phyloP scores from a whole-genome alignment of 64 coral and sea anemone genomes.

The Actinia tenebrosa region DNA sequence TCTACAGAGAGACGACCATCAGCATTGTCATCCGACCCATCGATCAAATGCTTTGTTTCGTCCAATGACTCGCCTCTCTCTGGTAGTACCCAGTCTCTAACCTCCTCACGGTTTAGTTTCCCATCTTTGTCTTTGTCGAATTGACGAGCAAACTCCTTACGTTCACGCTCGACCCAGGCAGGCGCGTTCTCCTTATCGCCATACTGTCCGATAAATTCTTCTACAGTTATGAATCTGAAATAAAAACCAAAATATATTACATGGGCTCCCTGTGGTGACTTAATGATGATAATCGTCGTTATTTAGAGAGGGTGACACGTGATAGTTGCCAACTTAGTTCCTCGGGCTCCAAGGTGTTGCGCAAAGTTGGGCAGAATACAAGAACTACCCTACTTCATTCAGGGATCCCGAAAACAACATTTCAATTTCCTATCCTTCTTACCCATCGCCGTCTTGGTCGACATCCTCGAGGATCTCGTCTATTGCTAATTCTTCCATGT shows the following conservation, averaged over 20 bases:
- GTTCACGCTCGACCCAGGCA: conserved; percentile 79
- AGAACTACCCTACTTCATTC: background rate
- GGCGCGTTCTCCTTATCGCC: conserved; percentile 60
- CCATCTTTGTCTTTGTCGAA: conserved; percentile 91
- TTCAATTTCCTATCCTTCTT: background rate
- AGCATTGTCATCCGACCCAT: conserved; percentile 89
- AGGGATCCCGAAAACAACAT: background rate
- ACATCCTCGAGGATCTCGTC: conserved; percentile 92
- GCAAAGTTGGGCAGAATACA: background rate
- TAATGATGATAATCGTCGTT: no score
- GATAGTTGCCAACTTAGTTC: no score
- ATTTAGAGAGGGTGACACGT: no score
- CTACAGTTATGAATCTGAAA: conserved; percentile 71
- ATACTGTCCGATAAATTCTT: conserved; percentile 93
- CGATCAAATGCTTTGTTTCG: conserved; percentile 85
- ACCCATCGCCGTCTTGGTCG: conserved; percentile 89
- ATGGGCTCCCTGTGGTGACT: background rate
- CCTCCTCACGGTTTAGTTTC: conserved; percentile 80
- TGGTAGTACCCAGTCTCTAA: conserved; percentile 87
- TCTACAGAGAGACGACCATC: conserved; percentile 79
- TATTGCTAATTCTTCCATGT: conserved; percentile 85
- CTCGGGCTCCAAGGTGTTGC: background rate
- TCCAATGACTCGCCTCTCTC: conserved; percentile 71
- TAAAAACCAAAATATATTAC: background rate
- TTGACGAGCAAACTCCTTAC: conserved; percentile 58